Conservation (phyloP, 2,888 invertebrate genomes). For the Linnaemya vulpina region DNA sequence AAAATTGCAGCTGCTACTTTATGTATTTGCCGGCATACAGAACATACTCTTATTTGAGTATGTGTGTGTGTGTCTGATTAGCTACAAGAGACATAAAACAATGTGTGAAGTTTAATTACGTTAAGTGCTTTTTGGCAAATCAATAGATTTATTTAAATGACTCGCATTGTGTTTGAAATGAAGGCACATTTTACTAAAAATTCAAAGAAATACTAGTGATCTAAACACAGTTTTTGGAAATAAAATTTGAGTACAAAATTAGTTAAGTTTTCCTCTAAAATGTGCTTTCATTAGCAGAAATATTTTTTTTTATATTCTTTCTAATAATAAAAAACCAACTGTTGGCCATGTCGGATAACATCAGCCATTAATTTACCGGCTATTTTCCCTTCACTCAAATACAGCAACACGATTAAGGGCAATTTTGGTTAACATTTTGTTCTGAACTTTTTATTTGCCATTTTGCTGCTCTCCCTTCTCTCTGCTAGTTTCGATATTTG, state of each 20-base stretch:
- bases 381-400: not conserved
- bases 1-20: conserved; percentile 67
- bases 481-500: conserved; percentile 35
- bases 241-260: too few relatives aligned
- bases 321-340: not conserved
- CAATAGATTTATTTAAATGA: conserved; percentile 62
- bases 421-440: conserved; percentile 38
- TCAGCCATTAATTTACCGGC: not conserved
- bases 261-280: too few relatives aligned
- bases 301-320: not conserved
- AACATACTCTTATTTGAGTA: not conserved
- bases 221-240: too few relatives aligned
- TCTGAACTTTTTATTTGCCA: conserved; percentile 10
- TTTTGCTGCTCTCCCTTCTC: not conserved
- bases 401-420: not conserved
- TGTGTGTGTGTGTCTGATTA: not conserved
- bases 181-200: not conserved
- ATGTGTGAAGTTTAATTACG: conserved; percentile 56
- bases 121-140: conserved; percentile 62
- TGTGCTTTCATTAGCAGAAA: not conserved
- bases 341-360: not conserved
- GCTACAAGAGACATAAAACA: conserved; percentile 9
- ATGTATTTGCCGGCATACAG: not conserved
- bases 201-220: not conserved
- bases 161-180: conserved; percentile 6